These are phyloP conservation scores for Coptodon bakossiorum DNA, from an alignment of 2,113 vertebrate species.

Conservation along the genomic window DNA sequence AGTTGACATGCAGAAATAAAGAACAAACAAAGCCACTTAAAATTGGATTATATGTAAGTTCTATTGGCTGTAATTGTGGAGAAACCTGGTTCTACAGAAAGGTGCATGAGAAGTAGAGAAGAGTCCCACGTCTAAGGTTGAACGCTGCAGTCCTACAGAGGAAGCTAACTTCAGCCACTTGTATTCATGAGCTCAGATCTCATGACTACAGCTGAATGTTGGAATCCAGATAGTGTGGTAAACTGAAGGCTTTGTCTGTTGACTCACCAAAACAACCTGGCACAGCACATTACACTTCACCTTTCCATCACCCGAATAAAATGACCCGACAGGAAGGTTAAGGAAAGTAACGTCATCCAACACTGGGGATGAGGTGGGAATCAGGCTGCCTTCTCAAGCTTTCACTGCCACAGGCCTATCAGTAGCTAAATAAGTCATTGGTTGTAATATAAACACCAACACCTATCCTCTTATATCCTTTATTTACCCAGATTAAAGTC, in stretches of 20 bases:
- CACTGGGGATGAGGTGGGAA: neutral
- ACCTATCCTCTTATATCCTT: neutral
- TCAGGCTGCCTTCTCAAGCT: neutral
- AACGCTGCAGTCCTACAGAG: neutral
- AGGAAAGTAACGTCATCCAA: rapidly evolving
- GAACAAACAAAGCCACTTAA: rapidly evolving
- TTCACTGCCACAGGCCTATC: neutral
- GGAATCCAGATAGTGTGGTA: rapidly evolving
- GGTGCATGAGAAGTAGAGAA: neutral
- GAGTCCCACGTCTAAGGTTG: neutral
- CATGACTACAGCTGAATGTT: neutral
- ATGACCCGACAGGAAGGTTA: neutral
- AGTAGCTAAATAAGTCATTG: neutral
- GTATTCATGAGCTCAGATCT: neutral
- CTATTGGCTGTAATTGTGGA: neutral
- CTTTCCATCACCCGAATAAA: neutral
- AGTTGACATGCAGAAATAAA: neutral
- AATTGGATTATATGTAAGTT: rapidly evolving
- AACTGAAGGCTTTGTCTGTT: neutral
- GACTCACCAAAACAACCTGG: neutral
- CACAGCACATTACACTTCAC: neutral
- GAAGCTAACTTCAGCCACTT: neutral
- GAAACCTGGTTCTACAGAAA: neutral
- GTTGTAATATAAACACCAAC: neutral
- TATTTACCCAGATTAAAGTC: neutral